Evolutionary conservation across 2,113 vertebrate species (phyloP), one percentile per base, ranked within the genome.

Genomic region (Mus musculus): DNA sequence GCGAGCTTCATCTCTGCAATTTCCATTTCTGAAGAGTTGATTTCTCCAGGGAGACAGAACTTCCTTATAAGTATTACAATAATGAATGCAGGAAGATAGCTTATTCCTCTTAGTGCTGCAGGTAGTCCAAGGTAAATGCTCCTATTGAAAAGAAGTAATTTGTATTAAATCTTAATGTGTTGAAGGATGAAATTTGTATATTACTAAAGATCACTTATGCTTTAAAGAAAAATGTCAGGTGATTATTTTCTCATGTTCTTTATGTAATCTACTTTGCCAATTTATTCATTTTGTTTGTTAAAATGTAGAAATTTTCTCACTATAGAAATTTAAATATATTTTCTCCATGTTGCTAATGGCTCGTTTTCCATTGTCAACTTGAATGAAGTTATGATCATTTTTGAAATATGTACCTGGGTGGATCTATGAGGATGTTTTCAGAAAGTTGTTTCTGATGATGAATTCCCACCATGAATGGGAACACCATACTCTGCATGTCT

Each of bases 51-150:
- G 1, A 96, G 92, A 28, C 0, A 69, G 4, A 9, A 14, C 3
- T 96, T 97, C 61, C 78, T 97, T 81, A 97, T 30, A 89, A 96
- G 82, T 71, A 87, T 61, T 36, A 98, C 56, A n/a, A 97, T 52
- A 8, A 87, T 36, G 54, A 96, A 22, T 11, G 93, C 97, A 72
- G 97, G 97, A 39, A 97, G 16, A 71, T 63, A 97, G 69, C 97
- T 97, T 36, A 9, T 0, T 75, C 95, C 97, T 92, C 95, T 86
- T 12, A 97, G 8, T 0, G 88, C 89, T 78, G 92, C 63, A 2
- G 97, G 95, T 92, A 98, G 36, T 9, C 97, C 97, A 49, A 97
- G 93, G 69, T 97, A 98, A 63, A 98, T 95, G 59, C 72, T 20
- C 72, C 97, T 98, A 28, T 72, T 14, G 39, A 65, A 90, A 52